phyloP scores from a whole-genome alignment of 2,113 vertebrate genomes.

The Oostethus manadensis region DNA sequence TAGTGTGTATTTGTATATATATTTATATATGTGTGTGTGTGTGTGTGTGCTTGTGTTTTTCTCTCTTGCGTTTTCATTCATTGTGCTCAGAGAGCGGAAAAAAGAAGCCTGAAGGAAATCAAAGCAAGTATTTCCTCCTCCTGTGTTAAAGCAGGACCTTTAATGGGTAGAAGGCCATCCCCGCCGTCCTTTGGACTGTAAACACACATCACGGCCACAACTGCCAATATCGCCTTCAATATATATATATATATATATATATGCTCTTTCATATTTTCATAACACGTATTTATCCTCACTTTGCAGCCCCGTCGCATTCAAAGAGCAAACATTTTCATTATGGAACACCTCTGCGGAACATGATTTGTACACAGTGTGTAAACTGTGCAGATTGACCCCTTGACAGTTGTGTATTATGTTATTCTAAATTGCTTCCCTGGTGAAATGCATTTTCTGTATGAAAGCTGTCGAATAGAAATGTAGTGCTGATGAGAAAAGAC shows the following conservation, averaged over 20 bases:
- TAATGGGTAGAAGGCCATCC: slow-evolving; percentile 61
- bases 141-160: slow-evolving; percentile 59
- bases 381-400: neutral
- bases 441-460: no score
- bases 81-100: slow-evolving; percentile 51
- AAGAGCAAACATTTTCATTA: slow-evolving; percentile 1
- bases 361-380: neutral
- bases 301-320: neutral
- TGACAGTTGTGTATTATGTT: neutral
- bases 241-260: slow-evolving; percentile 4
- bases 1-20: neutral
- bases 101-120: slow-evolving; percentile 62
- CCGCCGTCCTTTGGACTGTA: slow-evolving; percentile 50
- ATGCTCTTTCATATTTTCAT: slow-evolving; percentile 4
- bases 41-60: slow-evolving; percentile 27
- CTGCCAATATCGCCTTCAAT: slow-evolving; percentile 22
- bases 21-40: slow-evolving; percentile 2
- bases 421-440: neutral
- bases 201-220: slow-evolving; percentile 44
- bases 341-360: neutral
- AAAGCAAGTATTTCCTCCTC: slow-evolving; percentile 59
- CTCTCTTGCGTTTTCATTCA: slow-evolving; percentile 58
- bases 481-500: neutral
- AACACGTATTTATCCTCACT: slow-evolving; percentile 21
- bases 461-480: neutral